These are phyloP conservation scores for Diachasma alloeum DNA, from an alignment of 1,140 invertebrate species.

Conservation along the genomic window DNA sequence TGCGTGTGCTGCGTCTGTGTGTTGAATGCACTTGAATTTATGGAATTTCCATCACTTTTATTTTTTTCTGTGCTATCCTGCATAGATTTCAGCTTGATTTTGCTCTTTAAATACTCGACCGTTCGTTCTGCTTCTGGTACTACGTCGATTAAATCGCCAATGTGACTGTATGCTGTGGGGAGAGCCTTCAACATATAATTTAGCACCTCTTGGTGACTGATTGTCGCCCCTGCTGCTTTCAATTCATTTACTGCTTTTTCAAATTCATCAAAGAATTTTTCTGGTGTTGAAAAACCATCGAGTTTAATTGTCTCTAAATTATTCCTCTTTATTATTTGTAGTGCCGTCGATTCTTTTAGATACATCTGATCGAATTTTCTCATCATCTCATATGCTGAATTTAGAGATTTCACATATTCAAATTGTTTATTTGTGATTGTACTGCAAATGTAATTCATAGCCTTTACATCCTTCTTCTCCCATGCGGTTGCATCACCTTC, in stretches of 20 bases:
- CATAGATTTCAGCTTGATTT: conserved; percentile 18
- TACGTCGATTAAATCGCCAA: conserved; percentile 43
- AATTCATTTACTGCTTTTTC: conserved; percentile 42
- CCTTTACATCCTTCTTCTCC: conserved; percentile 38
- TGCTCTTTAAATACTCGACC: conserved; percentile 24
- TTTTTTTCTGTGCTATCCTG: neutral
- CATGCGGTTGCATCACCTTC: conserved; percentile 16
- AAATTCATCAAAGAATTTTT: too few relatives aligned
- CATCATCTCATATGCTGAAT: conserved; percentile 39
- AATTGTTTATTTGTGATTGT: conserved; percentile 41
- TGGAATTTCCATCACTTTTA: neutral
- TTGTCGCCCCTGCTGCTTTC: conserved; percentile 37
- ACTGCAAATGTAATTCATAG: conserved; percentile 41
- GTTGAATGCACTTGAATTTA: conserved; percentile 25
- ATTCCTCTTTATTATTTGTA: conserved; percentile 41
- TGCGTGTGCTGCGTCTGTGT: conserved; percentile 8
- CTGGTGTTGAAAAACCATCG: conserved; percentile 41
- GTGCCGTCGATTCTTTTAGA: conserved; percentile 42
- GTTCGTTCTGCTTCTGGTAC: conserved; percentile 17
- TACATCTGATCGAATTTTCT: conserved; percentile 45
- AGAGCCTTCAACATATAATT: conserved; percentile 49
- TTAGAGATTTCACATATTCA: conserved; percentile 33
- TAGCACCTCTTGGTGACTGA: conserved; percentile 43
- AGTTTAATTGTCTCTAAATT: conserved; percentile 40
- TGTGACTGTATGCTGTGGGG: conserved; percentile 39